Conservation (phyloP, 1,140 invertebrate species). For the Pectinophora gossypiella region DNA sequence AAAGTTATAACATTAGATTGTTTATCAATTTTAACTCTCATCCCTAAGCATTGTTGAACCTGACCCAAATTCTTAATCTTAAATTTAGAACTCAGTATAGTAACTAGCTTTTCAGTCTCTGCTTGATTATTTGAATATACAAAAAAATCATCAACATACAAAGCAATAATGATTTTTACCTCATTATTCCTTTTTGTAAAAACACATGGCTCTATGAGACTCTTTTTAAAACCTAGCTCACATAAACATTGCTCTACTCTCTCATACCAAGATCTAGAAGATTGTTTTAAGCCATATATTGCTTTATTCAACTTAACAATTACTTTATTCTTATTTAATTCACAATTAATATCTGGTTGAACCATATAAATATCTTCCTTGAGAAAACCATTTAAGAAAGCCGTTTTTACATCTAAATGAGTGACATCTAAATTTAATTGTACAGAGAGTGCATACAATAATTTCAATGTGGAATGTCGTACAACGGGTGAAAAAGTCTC, state of each 20-base stretch:
- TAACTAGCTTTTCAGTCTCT: constrained; percentile 15
- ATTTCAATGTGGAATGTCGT: constrained; percentile 13
- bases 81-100: constrained; percentile 14
- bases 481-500: constrained; percentile 26
- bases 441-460: constrained; percentile 20
- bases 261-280: constrained; percentile 19
- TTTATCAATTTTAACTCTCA: constrained; percentile 17
- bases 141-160: constrained; percentile 24
- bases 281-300: constrained; percentile 21
- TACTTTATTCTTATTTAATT: constrained; percentile 12
- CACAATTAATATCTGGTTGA: constrained; percentile 13
- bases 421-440: constrained; percentile 15
- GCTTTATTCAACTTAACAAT: constrained; percentile 23
- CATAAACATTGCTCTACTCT: constrained; percentile 18
- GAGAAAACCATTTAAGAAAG: constrained; percentile 18
- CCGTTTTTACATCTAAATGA: constrained; percentile 16
- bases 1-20: constrained; percentile 15
- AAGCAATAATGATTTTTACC: constrained; percentile 18
- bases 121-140: constrained; percentile 12
- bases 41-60: constrained; percentile 17
- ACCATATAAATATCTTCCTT: constrained; percentile 19
- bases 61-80: constrained; percentile 21
- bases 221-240: constrained; percentile 15
- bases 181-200: constrained; percentile 17
- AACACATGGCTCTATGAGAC: constrained; percentile 15